Base-by-base conservation (phyloP, 2,797 vertebrate species). In the Rachycentron canadum region DNA sequence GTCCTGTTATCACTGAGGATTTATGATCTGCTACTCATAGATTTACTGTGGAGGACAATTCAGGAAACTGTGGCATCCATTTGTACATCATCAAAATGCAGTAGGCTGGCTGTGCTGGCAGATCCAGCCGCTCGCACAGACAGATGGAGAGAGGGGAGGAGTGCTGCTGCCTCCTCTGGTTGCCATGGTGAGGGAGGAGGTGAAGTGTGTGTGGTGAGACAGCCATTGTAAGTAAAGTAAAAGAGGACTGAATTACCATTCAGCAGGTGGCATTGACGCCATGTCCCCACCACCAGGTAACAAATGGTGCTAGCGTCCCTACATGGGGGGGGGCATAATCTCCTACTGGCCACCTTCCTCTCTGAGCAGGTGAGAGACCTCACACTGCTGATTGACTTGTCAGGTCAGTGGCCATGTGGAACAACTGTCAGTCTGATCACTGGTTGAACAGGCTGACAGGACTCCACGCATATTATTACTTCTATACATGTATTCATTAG, bases 161-260 rank as follows among this genome's bases (percentile, higher is more conserved):
- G 80, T 52, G 71, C 65, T 0, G 14, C 47, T 14, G 47, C 72
- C 74, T 83, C 73, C 58, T 87, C 64, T 58, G 82, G 93, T 93
- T 91, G 90, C 87, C 74, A 91, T 90, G 90, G 92, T 76, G 89
- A 91, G 25, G 61, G 36, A 80, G 69, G 65, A 83, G 57, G 66
- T 72, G 68, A 81, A 84, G 64, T 28, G 76, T 25, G 76, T 25
- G 57, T 43, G 60, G 30, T 74, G 40, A 78, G 71, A 70, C 57
- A 57, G 78, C 26, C 53, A 70, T 78, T 86, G 81, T 86, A 72
- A 67, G 86, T 60, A 41, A 75, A 79, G 81, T 19, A 63, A 83
- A 73, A 76, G 63, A 56, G 61, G 71, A 79, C 23, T 28, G 84
- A 88, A 90, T 93, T 89, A 80, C 87, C 67, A 91, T 92, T 91